Evolutionary conservation across 1,140 invertebrate genomes (phyloP).

Genomic region (Leptinotarsa defecta): DNA sequence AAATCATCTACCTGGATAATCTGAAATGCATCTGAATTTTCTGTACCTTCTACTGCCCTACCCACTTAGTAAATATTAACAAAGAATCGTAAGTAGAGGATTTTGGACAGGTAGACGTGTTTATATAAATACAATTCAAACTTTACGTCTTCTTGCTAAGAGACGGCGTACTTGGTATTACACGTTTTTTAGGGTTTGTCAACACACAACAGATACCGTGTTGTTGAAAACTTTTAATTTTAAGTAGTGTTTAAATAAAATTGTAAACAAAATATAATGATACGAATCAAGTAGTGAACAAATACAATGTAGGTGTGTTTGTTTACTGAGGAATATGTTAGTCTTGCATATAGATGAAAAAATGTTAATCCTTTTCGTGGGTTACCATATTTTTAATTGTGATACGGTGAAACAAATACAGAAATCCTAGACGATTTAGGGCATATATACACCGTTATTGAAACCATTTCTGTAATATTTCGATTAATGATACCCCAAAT

Average conservation of each 20-base stretch:
- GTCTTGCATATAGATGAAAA: too few species aligned
- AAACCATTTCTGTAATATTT: too few species aligned
- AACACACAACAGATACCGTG: background rate
- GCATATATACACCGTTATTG: too few species aligned
- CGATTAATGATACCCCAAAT: too few species aligned
- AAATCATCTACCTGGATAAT: conserved; percentile 14
- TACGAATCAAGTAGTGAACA: conserved; percentile 22
- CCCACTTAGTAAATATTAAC: conserved; percentile 24
- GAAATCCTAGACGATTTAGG: too few species aligned
- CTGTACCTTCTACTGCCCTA: conserved; percentile 8
- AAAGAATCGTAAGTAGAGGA: conserved; percentile 16
- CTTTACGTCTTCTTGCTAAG: conserved; percentile 18
- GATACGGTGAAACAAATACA: too few species aligned
- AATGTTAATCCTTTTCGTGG: too few species aligned
- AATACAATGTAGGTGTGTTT: conserved; percentile 18
- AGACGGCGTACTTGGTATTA: conserved; percentile 12
- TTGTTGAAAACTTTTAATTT: conserved; percentile 28
- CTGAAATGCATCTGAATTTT: conserved; percentile 15
- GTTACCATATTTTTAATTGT: too few species aligned
- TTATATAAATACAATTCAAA: conserved; percentile 7
- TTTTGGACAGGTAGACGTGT: conserved; percentile 17
- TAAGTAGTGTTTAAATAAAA: conserved; percentile 23
- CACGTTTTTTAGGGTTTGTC: conserved; percentile 24
- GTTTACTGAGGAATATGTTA: conserved; percentile 13
- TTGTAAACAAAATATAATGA: conserved; percentile 23